Conservation (phyloP, 2,888 invertebrate species). For the Erannis defoliaria region DNA sequence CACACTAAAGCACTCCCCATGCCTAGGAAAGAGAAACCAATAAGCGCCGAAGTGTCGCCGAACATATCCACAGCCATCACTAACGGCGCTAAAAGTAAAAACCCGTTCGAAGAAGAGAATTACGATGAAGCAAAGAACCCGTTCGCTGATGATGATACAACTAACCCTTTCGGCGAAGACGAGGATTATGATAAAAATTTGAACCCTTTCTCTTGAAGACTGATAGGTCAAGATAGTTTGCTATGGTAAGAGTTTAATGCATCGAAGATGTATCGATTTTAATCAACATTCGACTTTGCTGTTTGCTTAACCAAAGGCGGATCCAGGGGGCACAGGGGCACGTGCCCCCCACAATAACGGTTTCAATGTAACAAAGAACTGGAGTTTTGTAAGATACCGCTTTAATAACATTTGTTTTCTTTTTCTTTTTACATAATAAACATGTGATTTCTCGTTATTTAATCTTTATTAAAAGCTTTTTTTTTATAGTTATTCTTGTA, state of each 20-base stretch:
- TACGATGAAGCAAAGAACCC: conserved; percentile 89
- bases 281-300: too few species aligned
- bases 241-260: neutral
- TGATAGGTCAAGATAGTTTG: conserved; percentile 21
- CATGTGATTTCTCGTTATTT: too few species aligned
- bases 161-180: conserved; percentile 85
- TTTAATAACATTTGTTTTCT: too few species aligned
- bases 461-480: too few species aligned
- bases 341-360: too few species aligned
- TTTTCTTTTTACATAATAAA: too few species aligned
- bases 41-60: conserved; percentile 48
- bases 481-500: too few species aligned
- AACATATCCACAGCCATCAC: conserved; percentile 62
- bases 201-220: conserved; percentile 88
- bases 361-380: too few species aligned
- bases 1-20: conserved; percentile 57
- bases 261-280: too few species aligned
- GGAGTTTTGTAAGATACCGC: too few species aligned
- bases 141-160: conserved; percentile 86
- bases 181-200: conserved; percentile 91
- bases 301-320: too few species aligned
- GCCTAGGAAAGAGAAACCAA: conserved; percentile 51
- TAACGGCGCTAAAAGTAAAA: conserved; percentile 51
- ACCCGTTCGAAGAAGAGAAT: conserved; percentile 78
- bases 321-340: too few species aligned